These are phyloP conservation scores for Bergia sp. DNA, from an alignment of 92 coral and sea anemone species.

Conservation along the genomic window DNA sequence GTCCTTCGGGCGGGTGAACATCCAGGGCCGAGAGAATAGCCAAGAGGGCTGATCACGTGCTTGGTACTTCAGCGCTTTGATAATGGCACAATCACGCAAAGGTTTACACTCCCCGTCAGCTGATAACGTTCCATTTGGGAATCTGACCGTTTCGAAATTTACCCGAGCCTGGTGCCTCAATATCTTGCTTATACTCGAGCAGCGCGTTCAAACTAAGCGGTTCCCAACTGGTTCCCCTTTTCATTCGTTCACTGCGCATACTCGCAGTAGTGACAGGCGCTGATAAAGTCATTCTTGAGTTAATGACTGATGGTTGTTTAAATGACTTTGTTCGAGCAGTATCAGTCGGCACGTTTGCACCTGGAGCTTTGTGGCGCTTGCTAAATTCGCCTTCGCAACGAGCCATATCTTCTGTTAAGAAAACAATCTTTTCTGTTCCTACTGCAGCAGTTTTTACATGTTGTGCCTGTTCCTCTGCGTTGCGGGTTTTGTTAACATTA, in stretches of 20 bases:
- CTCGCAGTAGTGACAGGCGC: slow-evolving; percentile 69
- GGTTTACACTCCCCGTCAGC: not conserved
- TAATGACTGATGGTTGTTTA: not conserved
- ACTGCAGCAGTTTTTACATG: slow-evolving; percentile 27
- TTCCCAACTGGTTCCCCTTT: slow-evolving; percentile 69
- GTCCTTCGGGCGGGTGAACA: too few species aligned
- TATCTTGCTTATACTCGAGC: slow-evolving; percentile 72
- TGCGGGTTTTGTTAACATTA: not conserved
- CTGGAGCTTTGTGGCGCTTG: slow-evolving; percentile 83
- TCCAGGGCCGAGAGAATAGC: too few species aligned
- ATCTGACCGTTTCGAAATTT: slow-evolving; percentile 69
- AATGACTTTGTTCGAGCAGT: slow-evolving; percentile 17
- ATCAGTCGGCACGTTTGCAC: slow-evolving; percentile 37
- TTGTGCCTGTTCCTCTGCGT: slow-evolving; percentile 40
- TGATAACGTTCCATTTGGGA: slow-evolving; percentile 40
- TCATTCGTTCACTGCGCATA: slow-evolving; percentile 53
- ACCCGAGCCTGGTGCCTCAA: slow-evolving; percentile 63
- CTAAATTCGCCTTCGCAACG: slow-evolving; percentile 86
- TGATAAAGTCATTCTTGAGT: slow-evolving; percentile 67
- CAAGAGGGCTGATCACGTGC: too few species aligned
- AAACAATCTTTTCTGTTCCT: slow-evolving; percentile 73
- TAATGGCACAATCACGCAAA: not conserved
- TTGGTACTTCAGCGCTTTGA: too few species aligned
- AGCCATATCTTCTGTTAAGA: slow-evolving; percentile 89
- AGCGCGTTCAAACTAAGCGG: slow-evolving; percentile 86